Evolutionary conservation across 2,888 invertebrate genomes (phyloP), one percentile per base, ranked within the genome.

Genomic region (Machimus rusticus): DNA sequence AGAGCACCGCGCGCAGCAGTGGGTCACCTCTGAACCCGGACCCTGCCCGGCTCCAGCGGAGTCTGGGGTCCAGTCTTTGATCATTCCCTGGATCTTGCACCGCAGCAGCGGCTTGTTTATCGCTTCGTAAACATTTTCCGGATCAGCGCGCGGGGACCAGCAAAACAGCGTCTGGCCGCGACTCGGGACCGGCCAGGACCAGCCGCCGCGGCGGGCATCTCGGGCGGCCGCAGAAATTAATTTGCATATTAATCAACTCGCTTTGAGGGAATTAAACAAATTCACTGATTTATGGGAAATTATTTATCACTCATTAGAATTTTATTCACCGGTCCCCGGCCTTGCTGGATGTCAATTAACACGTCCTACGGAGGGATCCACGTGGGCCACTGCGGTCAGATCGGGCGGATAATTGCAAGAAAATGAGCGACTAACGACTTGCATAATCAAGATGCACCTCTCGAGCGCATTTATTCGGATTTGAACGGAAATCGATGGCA

Each of bases 231-330:
- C 82, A 87, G 46, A 85, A 88, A 88, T 88, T 88, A 88, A 88
- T 88, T 88, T 88, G 87, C 88, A 88, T 88, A 88, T 88, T 88
- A 88, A 88, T 88, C 87, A 88, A 88, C 85, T 76, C 46, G 85
- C 84, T 87, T 87, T 85, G 85, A 74, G 85, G 57, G 85, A 85
- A 85, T 74, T 85, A 85, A 85, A 85, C 87, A 87, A 89, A 86
- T 76, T 89, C 90, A 90, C 89, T 90, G 90, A 90, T 90, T 90
- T 90, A 90, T 90, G 89, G 89, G 90, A 90, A 90, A 90, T 89
- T 89, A 90, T 90, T 90, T 90, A 90, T 90, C 90, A 90, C 90
- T 90, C 90, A 90, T 90, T 90, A 90, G 90, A 90, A 89, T 89
- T 74, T 79, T 87, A 87, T 79, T 87, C 87, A 79, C 43, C 28